Conservation (phyloP, 2,888 invertebrate genomes). For the Nematopogon swammerdamellus region DNA sequence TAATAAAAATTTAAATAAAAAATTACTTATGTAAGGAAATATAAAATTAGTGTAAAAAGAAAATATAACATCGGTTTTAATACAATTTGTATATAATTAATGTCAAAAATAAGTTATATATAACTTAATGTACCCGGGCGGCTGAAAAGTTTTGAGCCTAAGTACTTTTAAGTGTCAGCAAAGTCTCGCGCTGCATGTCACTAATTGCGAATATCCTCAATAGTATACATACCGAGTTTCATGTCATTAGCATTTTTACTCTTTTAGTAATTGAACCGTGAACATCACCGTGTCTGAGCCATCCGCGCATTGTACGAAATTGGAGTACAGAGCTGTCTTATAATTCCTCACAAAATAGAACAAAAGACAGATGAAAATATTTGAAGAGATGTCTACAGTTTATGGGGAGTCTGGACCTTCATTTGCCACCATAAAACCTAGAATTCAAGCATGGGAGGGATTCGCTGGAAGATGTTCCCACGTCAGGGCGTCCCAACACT, state of each 20-base stretch:
- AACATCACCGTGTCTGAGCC: too few relatives aligned
- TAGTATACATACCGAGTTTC: slow-evolving; percentile 6
- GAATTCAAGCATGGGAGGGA: slow-evolving; percentile 5
- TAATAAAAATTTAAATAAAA: too few relatives aligned
- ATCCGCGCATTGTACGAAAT: too few relatives aligned
- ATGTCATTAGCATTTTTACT: slow-evolving; percentile 5
- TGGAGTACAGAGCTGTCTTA: slow-evolving; percentile 6
- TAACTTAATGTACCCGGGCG: slow-evolving; percentile 1
- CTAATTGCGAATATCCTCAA: slow-evolving; percentile 3
- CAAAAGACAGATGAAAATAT: slow-evolving; percentile 6
- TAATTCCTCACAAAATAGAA: slow-evolving; percentile 6
- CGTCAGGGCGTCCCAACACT: slow-evolving; percentile 7
- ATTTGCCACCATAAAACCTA: slow-evolving; percentile 4
- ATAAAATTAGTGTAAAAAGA: too few relatives aligned
- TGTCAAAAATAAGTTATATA: too few relatives aligned
- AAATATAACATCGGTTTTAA: too few relatives aligned
- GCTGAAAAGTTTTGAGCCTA: slow-evolving; percentile 2
- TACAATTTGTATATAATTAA: too few relatives aligned
- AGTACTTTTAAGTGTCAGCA: slow-evolving; percentile 3
- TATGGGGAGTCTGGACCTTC: slow-evolving; percentile 5
- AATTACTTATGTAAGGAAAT: too few relatives aligned
- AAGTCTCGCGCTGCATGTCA: slow-evolving; percentile 1
- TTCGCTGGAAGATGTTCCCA: slow-evolving; percentile 5
- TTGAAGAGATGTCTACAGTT: slow-evolving; percentile 7
- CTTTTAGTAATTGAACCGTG: too few relatives aligned